These are phyloP conservation scores for Guaruba guarouba DNA, from an alignment of 2,113 vertebrate genomes.

Conservation along the genomic window DNA sequence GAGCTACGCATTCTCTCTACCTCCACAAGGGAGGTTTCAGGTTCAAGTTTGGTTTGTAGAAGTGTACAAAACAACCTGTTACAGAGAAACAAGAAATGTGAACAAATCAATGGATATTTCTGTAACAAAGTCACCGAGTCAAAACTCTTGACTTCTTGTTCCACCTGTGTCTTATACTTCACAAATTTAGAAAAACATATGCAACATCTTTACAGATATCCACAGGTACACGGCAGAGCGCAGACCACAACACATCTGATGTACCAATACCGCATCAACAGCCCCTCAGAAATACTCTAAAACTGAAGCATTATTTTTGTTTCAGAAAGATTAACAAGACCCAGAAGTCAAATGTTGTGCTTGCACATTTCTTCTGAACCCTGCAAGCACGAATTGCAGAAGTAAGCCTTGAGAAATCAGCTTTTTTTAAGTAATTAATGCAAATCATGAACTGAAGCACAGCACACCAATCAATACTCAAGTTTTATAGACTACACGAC, in stretches of 20 bases:
- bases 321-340: background rate
- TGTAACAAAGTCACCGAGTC: background rate
- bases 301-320: background rate
- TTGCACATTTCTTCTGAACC: background rate
- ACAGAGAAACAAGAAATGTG: background rate
- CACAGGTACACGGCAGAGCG: background rate
- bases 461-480: background rate
- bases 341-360: background rate
- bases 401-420: background rate
- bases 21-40: background rate
- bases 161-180: background rate
- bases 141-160: background rate
- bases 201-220: background rate
- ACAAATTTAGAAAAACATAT: background rate
- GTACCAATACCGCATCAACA: background rate
- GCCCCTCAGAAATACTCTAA: background rate
- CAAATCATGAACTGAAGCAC: background rate
- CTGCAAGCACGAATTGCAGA: background rate
- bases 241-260: background rate
- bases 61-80: rapidly evolving
- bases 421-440: background rate
- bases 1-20: background rate
- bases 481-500: background rate
- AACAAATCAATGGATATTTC: background rate
- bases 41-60: background rate